Conservation (phyloP, 37 sponge, comb jelly and placozoan species). For the Aphrocallistes beatrix region DNA sequence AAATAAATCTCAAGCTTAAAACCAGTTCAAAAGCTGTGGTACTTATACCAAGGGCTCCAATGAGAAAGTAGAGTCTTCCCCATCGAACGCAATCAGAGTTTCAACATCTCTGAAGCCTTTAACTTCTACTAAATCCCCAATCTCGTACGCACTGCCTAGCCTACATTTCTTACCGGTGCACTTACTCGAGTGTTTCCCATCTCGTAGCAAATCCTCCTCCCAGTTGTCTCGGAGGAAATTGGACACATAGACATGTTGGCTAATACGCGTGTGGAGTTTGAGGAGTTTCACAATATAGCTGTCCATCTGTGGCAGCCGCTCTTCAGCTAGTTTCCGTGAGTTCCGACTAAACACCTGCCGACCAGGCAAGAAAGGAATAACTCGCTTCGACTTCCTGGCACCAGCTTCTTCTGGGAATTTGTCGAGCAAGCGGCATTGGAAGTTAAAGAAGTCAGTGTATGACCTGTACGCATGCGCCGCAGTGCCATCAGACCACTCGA, state of each 20-base stretch:
- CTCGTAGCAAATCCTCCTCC: constrained; percentile 35
- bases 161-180: no score
- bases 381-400: constrained; percentile 18
- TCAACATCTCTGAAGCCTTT: no score
- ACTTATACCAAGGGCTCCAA: no score
- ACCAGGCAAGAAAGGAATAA: constrained; percentile 64
- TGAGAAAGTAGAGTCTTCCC: no score
- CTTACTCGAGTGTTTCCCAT: background rate
- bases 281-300: constrained; percentile 42
- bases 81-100: no score
- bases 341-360: constrained; percentile 48
- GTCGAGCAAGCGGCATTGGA: constrained; percentile 58
- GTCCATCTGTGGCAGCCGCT: constrained; percentile 49
- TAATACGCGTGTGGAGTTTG: constrained; percentile 29
- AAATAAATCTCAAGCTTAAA: no score
- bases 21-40: no score
- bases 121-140: no score
- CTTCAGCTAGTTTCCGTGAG: constrained; percentile 38
- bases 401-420: constrained; percentile 67
- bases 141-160: no score
- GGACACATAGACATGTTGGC: constrained; percentile 2
- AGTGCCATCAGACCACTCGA: constrained; percentile 51
- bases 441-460: constrained; percentile 67
- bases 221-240: constrained; percentile 52
- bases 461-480: constrained; percentile 33